A percentile compares a stretch with the other conserved stretches of the same genome.
phyloP scores from a whole-genome alignment of 1,140 invertebrate genomes.

The Drosophila kikkawai region DNA sequence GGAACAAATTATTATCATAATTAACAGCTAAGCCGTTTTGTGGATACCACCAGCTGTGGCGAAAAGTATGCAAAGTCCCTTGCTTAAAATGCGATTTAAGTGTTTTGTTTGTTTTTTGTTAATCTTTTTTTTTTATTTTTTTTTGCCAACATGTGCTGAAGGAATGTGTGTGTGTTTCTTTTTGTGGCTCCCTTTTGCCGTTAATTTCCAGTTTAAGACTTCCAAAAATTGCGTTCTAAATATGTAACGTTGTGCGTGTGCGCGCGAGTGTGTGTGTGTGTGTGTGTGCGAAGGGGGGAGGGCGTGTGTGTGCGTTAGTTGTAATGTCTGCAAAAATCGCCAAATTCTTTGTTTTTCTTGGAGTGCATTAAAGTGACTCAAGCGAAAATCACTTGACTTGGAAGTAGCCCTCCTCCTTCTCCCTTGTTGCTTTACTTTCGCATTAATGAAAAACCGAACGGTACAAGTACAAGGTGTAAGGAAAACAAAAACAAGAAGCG shows the following conservation, averaged over 20 bases:
- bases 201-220: not conserved
- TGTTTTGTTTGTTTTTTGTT: not conserved
- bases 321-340: conserved; percentile 32
- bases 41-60: conserved; percentile 27
- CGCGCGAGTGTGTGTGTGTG: conserved; percentile 16
- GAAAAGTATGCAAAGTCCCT: conserved; percentile 20
- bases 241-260: conserved; percentile 6
- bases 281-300: conserved; percentile 1
- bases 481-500: conserved; percentile 56
- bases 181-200: not conserved
- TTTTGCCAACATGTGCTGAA: conserved; percentile 14
- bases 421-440: conserved; percentile 11
- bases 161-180: not conserved
- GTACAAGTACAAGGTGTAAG: conserved; percentile 44
- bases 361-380: conserved; percentile 24
- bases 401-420: not conserved
- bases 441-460: conserved; percentile 37
- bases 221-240: conserved; percentile 32
- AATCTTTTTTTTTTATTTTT: not conserved
- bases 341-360: conserved; percentile 5
- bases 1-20: conserved; percentile 12
- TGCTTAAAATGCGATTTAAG: not conserved
- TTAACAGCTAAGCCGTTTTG: not conserved
- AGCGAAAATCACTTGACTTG: conserved; percentile 32
- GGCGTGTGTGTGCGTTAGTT: conserved; percentile 3